These are phyloP conservation scores for Coccyzus lansbergi DNA, from an alignment of 2,797 vertebrate species.

Conservation along the genomic window DNA sequence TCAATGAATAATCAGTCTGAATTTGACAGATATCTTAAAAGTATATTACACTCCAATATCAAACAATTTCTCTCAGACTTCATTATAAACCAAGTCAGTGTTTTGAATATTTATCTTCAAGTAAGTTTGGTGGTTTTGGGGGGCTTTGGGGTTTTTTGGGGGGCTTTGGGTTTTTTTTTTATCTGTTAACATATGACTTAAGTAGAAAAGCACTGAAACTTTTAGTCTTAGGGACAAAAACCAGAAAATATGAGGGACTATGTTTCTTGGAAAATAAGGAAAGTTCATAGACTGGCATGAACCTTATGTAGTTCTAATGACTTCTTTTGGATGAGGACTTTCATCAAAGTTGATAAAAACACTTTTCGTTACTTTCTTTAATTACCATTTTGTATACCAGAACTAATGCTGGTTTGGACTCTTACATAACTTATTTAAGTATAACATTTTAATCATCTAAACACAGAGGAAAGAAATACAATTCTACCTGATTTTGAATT, in stretches of 20 bases:
- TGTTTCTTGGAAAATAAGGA: background rate
- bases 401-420: background rate
- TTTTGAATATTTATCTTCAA: constrained; percentile 9
- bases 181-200: background rate
- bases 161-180: no score
- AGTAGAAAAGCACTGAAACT: background rate
- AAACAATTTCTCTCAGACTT: background rate
- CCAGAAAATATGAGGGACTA: background rate
- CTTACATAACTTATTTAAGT: background rate
- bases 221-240: background rate
- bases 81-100: background rate
- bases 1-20: background rate
- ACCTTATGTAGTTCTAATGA: background rate
- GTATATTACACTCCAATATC: background rate
- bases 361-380: background rate
- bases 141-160: no score
- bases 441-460: background rate
- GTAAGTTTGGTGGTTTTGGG: no score
- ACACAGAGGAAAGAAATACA: background rate
- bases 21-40: background rate
- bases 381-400: background rate
- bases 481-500: background rate
- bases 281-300: background rate
- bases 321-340: background rate
- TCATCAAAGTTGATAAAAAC: background rate